A percentile compares a stretch with the other conserved stretches of the same genome.
Evolutionary conservation across 1,140 invertebrate genomes (phyloP).

Genomic region (Drosophila erecta): DNA sequence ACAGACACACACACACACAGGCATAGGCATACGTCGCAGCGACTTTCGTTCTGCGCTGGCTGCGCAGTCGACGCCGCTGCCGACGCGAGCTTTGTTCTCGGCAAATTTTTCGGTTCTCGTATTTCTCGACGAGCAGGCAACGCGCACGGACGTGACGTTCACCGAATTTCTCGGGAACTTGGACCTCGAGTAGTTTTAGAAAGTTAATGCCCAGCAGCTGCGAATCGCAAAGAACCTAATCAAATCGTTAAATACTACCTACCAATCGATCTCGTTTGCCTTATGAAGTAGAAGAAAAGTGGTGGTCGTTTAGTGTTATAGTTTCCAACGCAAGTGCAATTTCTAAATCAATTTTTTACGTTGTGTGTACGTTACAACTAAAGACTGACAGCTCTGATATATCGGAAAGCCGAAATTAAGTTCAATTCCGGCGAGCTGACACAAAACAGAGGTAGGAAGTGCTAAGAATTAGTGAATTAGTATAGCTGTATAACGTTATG

Average conservation of each 20-base stretch:
- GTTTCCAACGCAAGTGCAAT: conserved; percentile 40
- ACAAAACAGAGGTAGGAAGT: conserved; percentile 20
- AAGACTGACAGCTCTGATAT: conserved; percentile 28
- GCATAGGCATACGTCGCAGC: background rate
- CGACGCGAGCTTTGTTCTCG: conserved; percentile 61
- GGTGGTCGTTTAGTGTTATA: background rate
- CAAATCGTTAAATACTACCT: background rate
- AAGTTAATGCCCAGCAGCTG: conserved; percentile 34
- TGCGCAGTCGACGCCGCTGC: conserved; percentile 36
- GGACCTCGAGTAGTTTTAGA: conserved; percentile 61
- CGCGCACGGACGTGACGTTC: conserved; percentile 37
- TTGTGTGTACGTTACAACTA: conserved; percentile 23
- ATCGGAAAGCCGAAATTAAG: conserved; percentile 4
- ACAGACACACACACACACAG: conserved; percentile 8
- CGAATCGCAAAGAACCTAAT: conserved; percentile 2
- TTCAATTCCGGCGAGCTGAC: conserved; percentile 7
- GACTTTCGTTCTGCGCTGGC: conserved; percentile 41
- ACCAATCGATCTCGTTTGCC: conserved; percentile 50
- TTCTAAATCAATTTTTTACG: conserved; percentile 33
- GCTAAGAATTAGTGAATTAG: too few species aligned
- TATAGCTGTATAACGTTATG: background rate
- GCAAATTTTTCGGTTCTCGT: conserved; percentile 61
- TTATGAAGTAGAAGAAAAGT: conserved; percentile 21
- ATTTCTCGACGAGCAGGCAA: conserved; percentile 74
- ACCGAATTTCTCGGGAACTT: conserved; percentile 7